Conservation (phyloP, 2,888 invertebrate genomes). For the Loripinus fragilis region DNA sequence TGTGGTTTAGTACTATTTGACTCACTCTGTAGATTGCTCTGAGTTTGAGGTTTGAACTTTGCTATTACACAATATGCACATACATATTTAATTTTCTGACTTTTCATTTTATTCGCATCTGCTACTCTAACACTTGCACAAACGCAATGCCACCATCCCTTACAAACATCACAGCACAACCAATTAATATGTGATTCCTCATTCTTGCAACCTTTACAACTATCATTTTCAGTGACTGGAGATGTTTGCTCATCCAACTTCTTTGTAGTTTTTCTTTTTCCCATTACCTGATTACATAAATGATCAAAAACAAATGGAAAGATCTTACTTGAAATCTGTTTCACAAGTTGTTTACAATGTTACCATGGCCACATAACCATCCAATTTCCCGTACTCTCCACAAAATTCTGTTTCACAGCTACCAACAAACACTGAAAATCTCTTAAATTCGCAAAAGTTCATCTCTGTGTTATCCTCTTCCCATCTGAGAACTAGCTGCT, state of each 20-base stretch:
- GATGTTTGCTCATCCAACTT: not conserved
- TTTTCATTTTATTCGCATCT: not conserved
- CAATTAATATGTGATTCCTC: conserved; percentile 2
- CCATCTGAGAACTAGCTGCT: too few species aligned
- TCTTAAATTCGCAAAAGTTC: too few species aligned
- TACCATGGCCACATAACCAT: too few species aligned
- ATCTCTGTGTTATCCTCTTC: too few species aligned
- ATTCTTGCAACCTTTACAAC: not conserved
- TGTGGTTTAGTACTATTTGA: too few species aligned
- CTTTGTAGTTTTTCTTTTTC: not conserved
- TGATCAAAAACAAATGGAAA: not conserved
- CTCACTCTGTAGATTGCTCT: too few species aligned
- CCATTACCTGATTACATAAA: not conserved
- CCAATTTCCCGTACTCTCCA: not conserved
- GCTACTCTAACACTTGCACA: not conserved
- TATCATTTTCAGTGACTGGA: not conserved
- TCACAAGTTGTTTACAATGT: not conserved
- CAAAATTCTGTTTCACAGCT: not conserved
- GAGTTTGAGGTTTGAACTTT: too few species aligned
- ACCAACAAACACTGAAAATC: too few species aligned
- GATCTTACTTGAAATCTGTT: not conserved
- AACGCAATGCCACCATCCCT: conserved; percentile 7
- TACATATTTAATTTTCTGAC: not conserved
- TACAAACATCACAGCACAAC: conserved; percentile 7
- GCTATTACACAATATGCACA: not conserved